Percentiles rank a stretch among this genome's conserved stretches.
Evolutionary conservation across 2,888 invertebrate species (phyloP).

Genomic region (Apantesis nais): DNA sequence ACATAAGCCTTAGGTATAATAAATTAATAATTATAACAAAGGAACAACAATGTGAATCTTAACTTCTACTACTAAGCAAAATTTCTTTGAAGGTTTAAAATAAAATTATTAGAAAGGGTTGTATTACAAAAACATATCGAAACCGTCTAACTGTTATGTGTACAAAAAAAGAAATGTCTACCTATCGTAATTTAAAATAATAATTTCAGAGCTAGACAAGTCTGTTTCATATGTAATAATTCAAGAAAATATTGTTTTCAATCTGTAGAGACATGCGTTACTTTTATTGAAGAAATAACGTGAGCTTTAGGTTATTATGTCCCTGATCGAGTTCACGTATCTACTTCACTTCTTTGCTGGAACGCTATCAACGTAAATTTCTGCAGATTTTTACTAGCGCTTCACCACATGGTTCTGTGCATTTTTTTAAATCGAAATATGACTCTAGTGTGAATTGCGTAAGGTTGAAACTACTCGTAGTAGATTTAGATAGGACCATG

Average conservation of each 20-base stretch:
- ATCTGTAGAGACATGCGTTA: slow-evolving; percentile 55
- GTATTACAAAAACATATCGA: not conserved
- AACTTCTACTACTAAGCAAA: not conserved
- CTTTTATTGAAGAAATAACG: slow-evolving; percentile 67
- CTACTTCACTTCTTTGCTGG: slow-evolving; percentile 79
- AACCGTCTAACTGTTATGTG: not conserved
- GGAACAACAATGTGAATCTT: not conserved
- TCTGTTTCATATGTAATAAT: slow-evolving; percentile 31
- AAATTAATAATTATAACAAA: not conserved
- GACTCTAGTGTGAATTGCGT: slow-evolving; percentile 32
- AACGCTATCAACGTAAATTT: slow-evolving; percentile 83
- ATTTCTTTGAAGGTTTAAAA: not conserved
- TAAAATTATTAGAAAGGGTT: not conserved
- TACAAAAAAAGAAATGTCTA: not conserved
- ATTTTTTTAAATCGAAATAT: slow-evolving; percentile 7
- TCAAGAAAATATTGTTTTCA: slow-evolving; percentile 49
- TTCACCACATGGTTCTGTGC: slow-evolving; percentile 55
- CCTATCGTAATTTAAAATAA: slow-evolving; percentile 1
- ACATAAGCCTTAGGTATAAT: too few relatives aligned
- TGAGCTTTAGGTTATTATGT: slow-evolving; percentile 74
- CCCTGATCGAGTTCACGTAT: slow-evolving; percentile 80
- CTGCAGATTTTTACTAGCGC: slow-evolving; percentile 67
- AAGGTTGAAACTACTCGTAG: slow-evolving; percentile 55
- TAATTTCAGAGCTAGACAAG: not conserved
- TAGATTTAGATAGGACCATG: slow-evolving; percentile 53